phyloP scores from a whole-genome alignment of 1,140 invertebrate species.

The Drosophila sechellia region DNA sequence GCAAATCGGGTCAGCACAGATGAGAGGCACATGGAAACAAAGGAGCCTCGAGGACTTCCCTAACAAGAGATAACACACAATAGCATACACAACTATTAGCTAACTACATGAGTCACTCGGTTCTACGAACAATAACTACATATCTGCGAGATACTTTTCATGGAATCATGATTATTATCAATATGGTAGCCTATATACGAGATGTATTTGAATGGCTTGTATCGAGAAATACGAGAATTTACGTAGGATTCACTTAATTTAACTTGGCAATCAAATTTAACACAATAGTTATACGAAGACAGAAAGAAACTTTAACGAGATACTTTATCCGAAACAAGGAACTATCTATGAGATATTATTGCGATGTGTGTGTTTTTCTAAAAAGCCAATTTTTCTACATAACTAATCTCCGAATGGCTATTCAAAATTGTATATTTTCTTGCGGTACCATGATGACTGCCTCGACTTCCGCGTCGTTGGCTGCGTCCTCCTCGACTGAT shows the following conservation, averaged over 20 bases:
- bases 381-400: not conserved
- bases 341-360: not conserved
- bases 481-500: slow-evolving; percentile 58
- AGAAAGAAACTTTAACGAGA: not conserved
- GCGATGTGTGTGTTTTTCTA: not conserved
- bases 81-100: slow-evolving; percentile 10
- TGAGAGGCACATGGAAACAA: slow-evolving; percentile 37
- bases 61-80: slow-evolving; percentile 40
- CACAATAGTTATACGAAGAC: not conserved
- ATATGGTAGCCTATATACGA: slow-evolving; percentile 3
- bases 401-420: not conserved
- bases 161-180: slow-evolving; percentile 18
- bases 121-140: slow-evolving; percentile 26
- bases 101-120: slow-evolving; percentile 37
- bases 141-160: slow-evolving; percentile 38
- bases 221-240: not conserved
- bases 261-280: too few species aligned
- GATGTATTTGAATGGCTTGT: not conserved
- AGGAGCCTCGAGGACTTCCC: slow-evolving; percentile 36
- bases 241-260: not conserved
- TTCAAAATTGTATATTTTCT: not conserved
- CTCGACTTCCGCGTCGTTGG: slow-evolving; percentile 73
- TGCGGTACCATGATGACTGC: slow-evolving; percentile 78
- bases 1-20: slow-evolving; percentile 61
- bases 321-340: too few species aligned